These are phyloP conservation scores for Dinomys branickii DNA, from an alignment of 2,113 vertebrate genomes.

Conservation along the genomic window DNA sequence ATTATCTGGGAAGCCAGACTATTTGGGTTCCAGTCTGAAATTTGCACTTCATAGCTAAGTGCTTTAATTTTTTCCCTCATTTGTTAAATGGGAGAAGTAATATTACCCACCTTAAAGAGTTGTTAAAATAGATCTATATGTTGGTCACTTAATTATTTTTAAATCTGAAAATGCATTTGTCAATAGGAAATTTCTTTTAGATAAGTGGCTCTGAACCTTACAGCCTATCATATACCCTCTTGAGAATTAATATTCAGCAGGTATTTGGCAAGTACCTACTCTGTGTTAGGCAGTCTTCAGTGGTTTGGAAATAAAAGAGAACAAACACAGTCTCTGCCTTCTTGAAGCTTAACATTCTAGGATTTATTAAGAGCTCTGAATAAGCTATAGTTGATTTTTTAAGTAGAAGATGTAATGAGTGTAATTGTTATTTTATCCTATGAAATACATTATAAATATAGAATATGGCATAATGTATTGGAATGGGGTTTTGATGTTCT, in stretches of 20 bases:
- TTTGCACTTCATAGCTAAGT: background rate
- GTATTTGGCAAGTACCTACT: background rate
- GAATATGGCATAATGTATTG: background rate
- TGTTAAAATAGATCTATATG: background rate
- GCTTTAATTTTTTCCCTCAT: background rate
- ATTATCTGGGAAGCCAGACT: background rate
- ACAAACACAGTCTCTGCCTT: background rate
- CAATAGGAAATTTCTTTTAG: background rate
- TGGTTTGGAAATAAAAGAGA: background rate
- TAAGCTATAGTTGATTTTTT: conserved; percentile 15
- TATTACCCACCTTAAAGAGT: background rate
- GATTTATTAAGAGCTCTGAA: background rate
- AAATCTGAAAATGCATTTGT: conserved; percentile 23
- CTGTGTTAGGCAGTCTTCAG: background rate
- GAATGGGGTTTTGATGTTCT: background rate
- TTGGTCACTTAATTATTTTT: conserved; percentile 29
- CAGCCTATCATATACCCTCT: background rate
- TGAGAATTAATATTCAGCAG: background rate
- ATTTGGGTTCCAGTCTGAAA: background rate
- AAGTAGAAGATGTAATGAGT: conserved; percentile 11
- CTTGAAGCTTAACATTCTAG: background rate
- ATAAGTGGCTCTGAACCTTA: background rate
- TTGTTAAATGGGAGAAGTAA: background rate
- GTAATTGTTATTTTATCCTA: background rate
- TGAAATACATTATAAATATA: conserved; percentile 19